Base-by-base conservation (phyloP, 2,888 invertebrate genomes). In the Ganaspis brasiliensis region DNA sequence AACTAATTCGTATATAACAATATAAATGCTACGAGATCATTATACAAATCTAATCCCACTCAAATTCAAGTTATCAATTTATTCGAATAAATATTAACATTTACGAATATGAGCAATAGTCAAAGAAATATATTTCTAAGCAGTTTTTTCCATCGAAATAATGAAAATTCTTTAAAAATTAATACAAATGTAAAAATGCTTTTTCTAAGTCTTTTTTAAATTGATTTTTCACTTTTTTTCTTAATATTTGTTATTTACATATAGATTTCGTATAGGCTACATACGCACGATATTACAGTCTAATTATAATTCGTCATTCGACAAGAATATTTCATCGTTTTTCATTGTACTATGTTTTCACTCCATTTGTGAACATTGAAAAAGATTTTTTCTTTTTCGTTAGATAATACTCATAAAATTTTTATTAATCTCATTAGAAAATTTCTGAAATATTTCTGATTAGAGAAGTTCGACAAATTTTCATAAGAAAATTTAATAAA, bases 331-430 rank as follows among this genome's bases (percentile, higher is more conserved):
- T 67, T 63, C 21, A 40, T 49, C 24, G 24, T 59, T 37, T 63
- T 40, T 67, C 67, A 67, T 67, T 67, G 67, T 67, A 67, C 67
- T 67, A 67, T 67, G 26, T 40, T 4, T 45, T 67, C 67, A 49
- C 67, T 24, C n/a, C 26, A 24, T 67, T 21, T 16, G 45, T 45
- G 45, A 49, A 67, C 24, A 67, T 67, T 45, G 10, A 24, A 49
- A 67, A 67, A 67, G 24, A 67, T 67, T 45, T n/a, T n/a, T n/a
- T 16, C 45, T 49, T 67, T 10, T 21, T 37, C 40, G 9, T 21
- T 37, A 21, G 9, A 3, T n/a, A 16, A 31, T 31, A 31, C 3
- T 31, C 31, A 31, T 2, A 31, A 31, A 2, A 31, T 31, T 31
- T 31, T 6, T 31, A 31, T n/a, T 4, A 31, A 31, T 31, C 31